A percentile compares a stretch with the other conserved stretches of the same genome.
Evolutionary conservation across 2,888 invertebrate genomes (phyloP).

Genomic region (Philonicus albiceps): DNA sequence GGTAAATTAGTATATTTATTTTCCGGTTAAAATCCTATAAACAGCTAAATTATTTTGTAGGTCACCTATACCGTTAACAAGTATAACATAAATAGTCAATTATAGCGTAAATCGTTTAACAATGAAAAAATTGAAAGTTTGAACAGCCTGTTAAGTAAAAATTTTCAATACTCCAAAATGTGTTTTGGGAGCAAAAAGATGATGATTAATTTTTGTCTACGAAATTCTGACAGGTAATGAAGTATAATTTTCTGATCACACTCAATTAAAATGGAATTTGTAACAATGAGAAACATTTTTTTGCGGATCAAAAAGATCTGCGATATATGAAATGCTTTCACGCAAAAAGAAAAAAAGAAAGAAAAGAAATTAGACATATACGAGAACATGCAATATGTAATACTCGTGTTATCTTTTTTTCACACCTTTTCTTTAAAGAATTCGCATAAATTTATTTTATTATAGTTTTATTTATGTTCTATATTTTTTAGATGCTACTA

Average conservation of each 20-base stretch:
- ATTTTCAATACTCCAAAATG: not conserved
- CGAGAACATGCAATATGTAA: too few species aligned
- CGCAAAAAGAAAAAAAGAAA: too few species aligned
- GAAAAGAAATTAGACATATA: too few species aligned
- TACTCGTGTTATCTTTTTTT: too few species aligned
- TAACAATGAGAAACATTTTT: not conserved
- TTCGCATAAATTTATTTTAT: too few species aligned
- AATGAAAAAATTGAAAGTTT: not conserved
- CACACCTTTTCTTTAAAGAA: too few species aligned
- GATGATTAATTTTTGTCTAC: not conserved
- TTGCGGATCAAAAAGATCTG: not conserved
- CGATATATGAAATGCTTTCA: not conserved
- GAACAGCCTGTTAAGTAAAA: not conserved
- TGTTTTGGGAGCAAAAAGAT: not conserved
- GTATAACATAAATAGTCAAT: not conserved
- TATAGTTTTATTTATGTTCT: too few species aligned
- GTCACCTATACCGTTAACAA: too few species aligned
- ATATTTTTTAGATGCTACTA: too few species aligned
- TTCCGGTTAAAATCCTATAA: too few species aligned
- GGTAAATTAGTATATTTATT: too few species aligned
- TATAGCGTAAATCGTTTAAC: not conserved
- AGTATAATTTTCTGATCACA: not conserved
- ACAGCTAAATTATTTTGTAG: too few species aligned
- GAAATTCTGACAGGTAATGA: not conserved
- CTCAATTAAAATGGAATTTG: not conserved